Base-by-base conservation (phyloP, 2,888 invertebrate genomes). In the Azorinus chamasolen region DNA sequence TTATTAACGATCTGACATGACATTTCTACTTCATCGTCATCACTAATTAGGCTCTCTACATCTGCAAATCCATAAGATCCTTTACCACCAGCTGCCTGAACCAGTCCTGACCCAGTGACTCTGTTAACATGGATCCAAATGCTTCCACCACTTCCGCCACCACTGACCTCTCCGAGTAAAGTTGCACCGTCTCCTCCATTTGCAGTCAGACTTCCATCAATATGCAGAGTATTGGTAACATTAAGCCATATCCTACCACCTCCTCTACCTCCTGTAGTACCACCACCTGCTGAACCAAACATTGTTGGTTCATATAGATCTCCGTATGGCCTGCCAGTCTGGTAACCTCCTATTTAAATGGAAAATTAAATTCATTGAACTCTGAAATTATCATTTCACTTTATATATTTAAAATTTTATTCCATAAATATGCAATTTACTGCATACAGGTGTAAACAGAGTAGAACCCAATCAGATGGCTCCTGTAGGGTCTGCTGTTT, bases 141-240 rank as follows among this genome's bases (percentile, higher is more conserved):
- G 55, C 88, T 87, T 1, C 89, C 89, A 2, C 88, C 89, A 62
- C 88, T 88, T 1, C 88, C 89, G 5, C 89, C 89, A 6, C 89
- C 89, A 50, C 84, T 75, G 10, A 59, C 57, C 5, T 64, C 45
- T 16, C 62, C 71, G 0, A 66, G 43, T 8, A 79, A 51, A 10
- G 69, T 81, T 8, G 37, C 4, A 16, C 85, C 86, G 24, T 79
- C 81, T 22, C 63, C 79, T 16, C 82, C 88, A 64, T 83, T 87
- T 8, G 86, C 85, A 4, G 87, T 85, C 12, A 89, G 64, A 1
- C 64, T 22, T 1, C 89, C 89, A 58, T 89, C 87, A 14, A 89
- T 83, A n/a, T 83, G 79, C 10, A 89, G 51, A 1, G 88, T 88
- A 80, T 89, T 66, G 0, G 88, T 84, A 16, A 86, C 84, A 64